Percentiles rank a stretch among this genome's conserved stretches.
phyloP scores from a whole-genome alignment of 1,140 invertebrate species.

The Drosophila burlai region DNA sequence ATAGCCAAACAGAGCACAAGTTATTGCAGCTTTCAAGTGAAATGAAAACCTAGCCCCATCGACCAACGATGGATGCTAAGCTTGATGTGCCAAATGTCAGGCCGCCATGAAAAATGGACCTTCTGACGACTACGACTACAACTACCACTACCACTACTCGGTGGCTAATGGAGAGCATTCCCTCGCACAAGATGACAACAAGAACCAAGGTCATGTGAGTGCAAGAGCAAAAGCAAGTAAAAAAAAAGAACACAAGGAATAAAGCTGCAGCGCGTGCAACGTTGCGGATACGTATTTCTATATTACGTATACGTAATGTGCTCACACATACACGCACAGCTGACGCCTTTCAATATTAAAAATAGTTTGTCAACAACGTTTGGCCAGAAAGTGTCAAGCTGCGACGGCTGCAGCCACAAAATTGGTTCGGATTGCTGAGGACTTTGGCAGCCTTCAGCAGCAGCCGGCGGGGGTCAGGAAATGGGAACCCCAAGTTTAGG shows the following conservation, averaged over 20 bases:
- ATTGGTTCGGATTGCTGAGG: slow-evolving; percentile 22
- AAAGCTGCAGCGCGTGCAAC: slow-evolving; percentile 52
- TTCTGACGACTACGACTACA: slow-evolving; percentile 16
- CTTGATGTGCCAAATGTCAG: slow-evolving; percentile 42
- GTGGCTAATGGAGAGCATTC: slow-evolving; percentile 45
- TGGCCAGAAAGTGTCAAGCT: slow-evolving; percentile 73
- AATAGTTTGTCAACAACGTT: slow-evolving; percentile 75
- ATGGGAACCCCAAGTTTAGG: neutral
- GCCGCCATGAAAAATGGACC: slow-evolving; percentile 29
- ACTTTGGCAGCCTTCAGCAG: neutral
- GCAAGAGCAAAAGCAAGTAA: slow-evolving; percentile 30
- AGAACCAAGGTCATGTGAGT: slow-evolving; percentile 63
- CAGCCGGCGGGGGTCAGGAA: neutral
- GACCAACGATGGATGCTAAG: slow-evolving; percentile 27
- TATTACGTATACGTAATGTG: slow-evolving; percentile 61
- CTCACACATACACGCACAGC: slow-evolving; percentile 18
- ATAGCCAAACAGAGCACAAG: neutral
- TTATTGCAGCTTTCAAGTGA: slow-evolving; percentile 7
- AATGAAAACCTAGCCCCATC: slow-evolving; percentile 15
- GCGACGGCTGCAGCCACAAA: slow-evolving; percentile 38
- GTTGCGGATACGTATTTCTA: slow-evolving; percentile 36
- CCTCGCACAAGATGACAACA: slow-evolving; percentile 50
- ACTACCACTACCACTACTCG: neutral
- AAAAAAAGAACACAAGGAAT: neutral
- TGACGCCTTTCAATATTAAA: slow-evolving; percentile 70